Percentiles rank a stretch among this genome's conserved stretches.
phyloP scores from a whole-genome alignment of 1,140 invertebrate species.

The Carposina sasakii region DNA sequence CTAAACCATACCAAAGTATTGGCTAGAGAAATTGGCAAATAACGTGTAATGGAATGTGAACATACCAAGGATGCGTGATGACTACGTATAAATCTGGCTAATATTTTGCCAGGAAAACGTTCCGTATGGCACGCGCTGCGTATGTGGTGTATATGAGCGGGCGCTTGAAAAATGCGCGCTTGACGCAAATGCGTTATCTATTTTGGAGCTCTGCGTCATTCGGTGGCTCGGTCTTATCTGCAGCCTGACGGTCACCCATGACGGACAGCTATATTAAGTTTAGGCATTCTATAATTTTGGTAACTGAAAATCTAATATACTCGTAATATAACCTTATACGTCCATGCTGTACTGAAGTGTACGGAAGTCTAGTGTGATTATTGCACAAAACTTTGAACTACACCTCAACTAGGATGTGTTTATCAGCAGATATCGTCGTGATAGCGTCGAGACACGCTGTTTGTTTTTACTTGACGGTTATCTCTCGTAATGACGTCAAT shows the following conservation, averaged over 20 bases:
- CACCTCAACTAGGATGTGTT: conserved; percentile 17
- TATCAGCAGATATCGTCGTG: conserved; percentile 22
- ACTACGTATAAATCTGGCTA: conserved; percentile 40
- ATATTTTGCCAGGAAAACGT: conserved; percentile 64
- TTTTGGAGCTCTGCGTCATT: conserved; percentile 67
- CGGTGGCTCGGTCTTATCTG: conserved; percentile 55
- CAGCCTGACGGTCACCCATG: conserved; percentile 61
- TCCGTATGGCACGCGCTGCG: conserved; percentile 53
- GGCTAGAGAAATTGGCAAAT: no score
- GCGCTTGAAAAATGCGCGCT: conserved; percentile 65
- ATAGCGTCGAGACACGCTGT: conserved; percentile 29
- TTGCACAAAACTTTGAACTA: no score
- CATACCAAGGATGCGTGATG: conserved; percentile 44
- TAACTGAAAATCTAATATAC: no score
- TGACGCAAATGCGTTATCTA: conserved; percentile 72
- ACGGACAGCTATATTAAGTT: no score
- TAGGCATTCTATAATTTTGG: no score
- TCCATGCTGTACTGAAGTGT: no score
- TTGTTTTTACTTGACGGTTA: conserved; percentile 28
- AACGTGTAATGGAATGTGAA: conserved; percentile 50
- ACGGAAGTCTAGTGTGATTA: no score
- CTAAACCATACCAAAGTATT: no score
- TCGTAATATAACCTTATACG: no score
- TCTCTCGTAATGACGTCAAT: conserved; percentile 36
- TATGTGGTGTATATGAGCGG: conserved; percentile 58